Evolutionary conservation across 1,140 invertebrate species (phyloP).

Genomic region (Megathymus violae): DNA sequence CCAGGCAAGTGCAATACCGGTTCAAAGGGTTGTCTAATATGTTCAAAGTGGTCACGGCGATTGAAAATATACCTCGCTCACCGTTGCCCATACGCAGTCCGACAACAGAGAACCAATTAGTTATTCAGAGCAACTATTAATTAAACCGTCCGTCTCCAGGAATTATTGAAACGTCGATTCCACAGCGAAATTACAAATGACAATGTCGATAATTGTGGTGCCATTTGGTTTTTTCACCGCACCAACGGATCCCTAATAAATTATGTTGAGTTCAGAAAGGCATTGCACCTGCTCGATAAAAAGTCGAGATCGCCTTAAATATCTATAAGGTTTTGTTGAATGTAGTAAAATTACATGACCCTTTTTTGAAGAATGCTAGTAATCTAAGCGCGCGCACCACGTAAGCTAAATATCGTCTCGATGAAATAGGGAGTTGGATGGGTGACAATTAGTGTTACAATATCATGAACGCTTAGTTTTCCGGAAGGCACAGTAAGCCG

Average conservation of each 20-base stretch:
- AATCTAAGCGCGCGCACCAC: neutral
- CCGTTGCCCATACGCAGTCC: neutral
- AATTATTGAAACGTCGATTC: constrained; percentile 55
- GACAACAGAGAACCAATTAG: constrained; percentile 11
- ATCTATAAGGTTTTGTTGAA: constrained; percentile 50
- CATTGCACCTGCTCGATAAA: constrained; percentile 68
- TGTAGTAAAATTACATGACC: constrained; percentile 47
- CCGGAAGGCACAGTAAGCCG: too few species aligned
- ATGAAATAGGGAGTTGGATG: too few species aligned
- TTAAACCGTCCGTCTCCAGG: constrained; percentile 31
- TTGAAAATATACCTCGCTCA: neutral
- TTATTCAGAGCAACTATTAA: constrained; percentile 29
- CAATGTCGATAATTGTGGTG: constrained; percentile 66
- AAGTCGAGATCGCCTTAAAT: constrained; percentile 61
- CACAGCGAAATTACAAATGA: constrained; percentile 46
- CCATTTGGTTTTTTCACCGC: constrained; percentile 62
- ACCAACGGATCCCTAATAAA: constrained; percentile 52
- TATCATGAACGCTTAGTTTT: too few species aligned
- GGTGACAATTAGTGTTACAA: too few species aligned
- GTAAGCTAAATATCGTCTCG: too few species aligned
- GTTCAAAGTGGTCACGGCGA: neutral
- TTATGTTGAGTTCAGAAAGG: constrained; percentile 55
- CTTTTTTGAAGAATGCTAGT: neutral
- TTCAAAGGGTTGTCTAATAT: too few species aligned
- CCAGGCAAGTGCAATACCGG: too few species aligned